Evolutionary conservation across 2,797 vertebrate species (phyloP).

Genomic region (Sebastiscus albofasciatus): DNA sequence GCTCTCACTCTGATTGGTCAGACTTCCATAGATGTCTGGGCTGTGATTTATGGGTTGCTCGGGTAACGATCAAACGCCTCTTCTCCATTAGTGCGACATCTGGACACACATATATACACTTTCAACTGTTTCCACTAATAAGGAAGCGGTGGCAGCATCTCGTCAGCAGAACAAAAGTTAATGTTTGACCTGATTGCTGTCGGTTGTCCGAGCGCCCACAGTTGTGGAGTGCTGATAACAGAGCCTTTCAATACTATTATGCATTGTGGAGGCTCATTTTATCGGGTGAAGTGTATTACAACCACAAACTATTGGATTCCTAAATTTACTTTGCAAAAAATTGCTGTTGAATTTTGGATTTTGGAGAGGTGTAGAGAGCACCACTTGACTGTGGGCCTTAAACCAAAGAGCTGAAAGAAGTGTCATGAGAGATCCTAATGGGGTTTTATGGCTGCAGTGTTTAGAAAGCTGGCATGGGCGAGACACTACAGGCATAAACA

Average conservation of each 20-base stretch:
- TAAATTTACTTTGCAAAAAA: background rate
- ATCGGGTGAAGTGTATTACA: background rate
- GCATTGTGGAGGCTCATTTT: background rate
- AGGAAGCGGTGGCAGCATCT: conserved; percentile 63
- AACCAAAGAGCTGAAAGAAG: conserved; percentile 25
- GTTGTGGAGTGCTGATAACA: conserved; percentile 15
- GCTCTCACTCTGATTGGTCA: conserved; percentile 58
- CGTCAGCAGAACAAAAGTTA: conserved; percentile 82
- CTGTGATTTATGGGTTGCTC: conserved; percentile 65
- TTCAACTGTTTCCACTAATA: conserved; percentile 72
- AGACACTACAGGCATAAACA: background rate
- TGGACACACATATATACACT: conserved; percentile 45
- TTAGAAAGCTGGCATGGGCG: background rate
- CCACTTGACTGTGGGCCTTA: conserved; percentile 29
- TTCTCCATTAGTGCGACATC: conserved; percentile 68
- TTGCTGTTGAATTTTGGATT: background rate
- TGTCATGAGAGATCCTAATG: background rate
- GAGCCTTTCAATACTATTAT: background rate
- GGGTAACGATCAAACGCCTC: conserved; percentile 63
- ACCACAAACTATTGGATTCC: background rate
- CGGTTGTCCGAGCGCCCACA: conserved; percentile 28
- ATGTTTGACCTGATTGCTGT: conserved; percentile 76
- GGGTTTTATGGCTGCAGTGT: background rate
- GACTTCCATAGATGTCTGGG: conserved; percentile 28
- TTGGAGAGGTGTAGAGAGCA: conserved; percentile 21